A percentile compares a stretch with the other conserved stretches of the same genome.
Conservation (phyloP, 92 coral and sea anemone genomes). For the Epizoanthus rinbou region DNA sequence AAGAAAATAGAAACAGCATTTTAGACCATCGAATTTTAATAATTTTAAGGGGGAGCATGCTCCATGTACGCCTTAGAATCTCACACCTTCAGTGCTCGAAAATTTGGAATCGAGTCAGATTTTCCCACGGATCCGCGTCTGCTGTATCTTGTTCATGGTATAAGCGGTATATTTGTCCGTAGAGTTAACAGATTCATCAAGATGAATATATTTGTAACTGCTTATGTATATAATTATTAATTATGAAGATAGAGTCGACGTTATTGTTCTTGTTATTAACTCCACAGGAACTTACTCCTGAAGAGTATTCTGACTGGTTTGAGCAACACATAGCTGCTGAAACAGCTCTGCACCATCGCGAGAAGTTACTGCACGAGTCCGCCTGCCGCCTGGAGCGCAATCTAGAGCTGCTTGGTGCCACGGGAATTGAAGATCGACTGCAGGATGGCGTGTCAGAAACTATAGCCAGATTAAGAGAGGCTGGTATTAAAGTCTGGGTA, state of each 20-base stretch:
- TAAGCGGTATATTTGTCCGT: no score
- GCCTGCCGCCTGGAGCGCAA: slow-evolving; percentile 82
- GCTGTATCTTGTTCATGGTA: no score
- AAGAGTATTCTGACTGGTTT: slow-evolving; percentile 84
- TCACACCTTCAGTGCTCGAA: no score
- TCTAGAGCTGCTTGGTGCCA: slow-evolving; percentile 96
- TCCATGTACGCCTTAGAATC: no score
- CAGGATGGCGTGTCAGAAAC: slow-evolving; percentile 99
- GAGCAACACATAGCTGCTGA: slow-evolving; percentile 87
- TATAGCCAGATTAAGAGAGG: slow-evolving; percentile 89
- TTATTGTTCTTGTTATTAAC: neutral
- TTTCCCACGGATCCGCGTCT: no score
- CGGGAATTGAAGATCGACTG: slow-evolving; percentile 97
- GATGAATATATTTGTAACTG: no score
- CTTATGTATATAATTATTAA: no score
- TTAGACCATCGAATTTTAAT: no score
- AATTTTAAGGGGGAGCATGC: no score
- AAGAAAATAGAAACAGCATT: no score
- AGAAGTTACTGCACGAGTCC: slow-evolving; percentile 77
- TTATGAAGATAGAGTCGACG: neutral
- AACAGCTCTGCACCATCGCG: slow-evolving; percentile 82
- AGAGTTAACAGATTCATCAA: no score
- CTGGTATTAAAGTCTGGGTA: slow-evolving; percentile 97
- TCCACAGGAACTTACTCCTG: slow-evolving; percentile 77
- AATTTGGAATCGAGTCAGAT: no score